Percentiles rank a stretch among this genome's conserved stretches.
Conservation (phyloP, 2,888 invertebrate genomes). For the Hirtodrosophila trivittata region DNA sequence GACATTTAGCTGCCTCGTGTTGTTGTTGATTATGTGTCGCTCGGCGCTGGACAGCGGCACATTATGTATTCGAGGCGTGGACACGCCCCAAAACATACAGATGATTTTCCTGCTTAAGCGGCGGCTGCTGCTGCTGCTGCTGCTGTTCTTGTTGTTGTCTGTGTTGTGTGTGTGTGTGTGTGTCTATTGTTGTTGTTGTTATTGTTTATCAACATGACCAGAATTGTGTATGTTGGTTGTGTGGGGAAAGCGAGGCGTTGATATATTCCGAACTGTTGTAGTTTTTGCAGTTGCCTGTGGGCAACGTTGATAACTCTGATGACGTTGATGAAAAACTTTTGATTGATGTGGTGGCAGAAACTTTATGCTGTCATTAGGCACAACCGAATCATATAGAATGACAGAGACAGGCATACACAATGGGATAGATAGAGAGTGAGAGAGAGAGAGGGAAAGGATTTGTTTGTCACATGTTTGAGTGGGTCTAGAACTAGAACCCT, state of each 20-base stretch:
- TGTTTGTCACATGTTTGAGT: slow-evolving; percentile 22
- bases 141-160: slow-evolving; percentile 18
- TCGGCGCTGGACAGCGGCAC: slow-evolving; percentile 36
- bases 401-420: not conserved
- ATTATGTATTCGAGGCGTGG: slow-evolving; percentile 65
- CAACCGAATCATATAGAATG: slow-evolving; percentile 35
- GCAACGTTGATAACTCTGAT: slow-evolving; percentile 77
- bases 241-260: slow-evolving; percentile 42
- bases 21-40: slow-evolving; percentile 50
- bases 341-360: slow-evolving; percentile 80
- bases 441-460: slow-evolving; percentile 22
- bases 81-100: slow-evolving; percentile 25
- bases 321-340: slow-evolving; percentile 81
- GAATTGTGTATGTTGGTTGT: slow-evolving; percentile 38
- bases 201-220: slow-evolving; percentile 40
- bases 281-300: slow-evolving; percentile 62
- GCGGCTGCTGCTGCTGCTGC: slow-evolving; percentile 9
- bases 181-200: slow-evolving; percentile 14
- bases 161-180: slow-evolving; percentile 22
- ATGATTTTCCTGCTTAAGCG: slow-evolving; percentile 34
- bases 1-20: slow-evolving; percentile 57
- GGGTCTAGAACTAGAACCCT: not conserved
- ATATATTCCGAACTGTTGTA: slow-evolving; percentile 51
- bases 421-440: not conserved
- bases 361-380: slow-evolving; percentile 78